These are phyloP conservation scores for Gandaritis pyraliata DNA, from an alignment of 2,888 invertebrate species.

Conservation along the genomic window DNA sequence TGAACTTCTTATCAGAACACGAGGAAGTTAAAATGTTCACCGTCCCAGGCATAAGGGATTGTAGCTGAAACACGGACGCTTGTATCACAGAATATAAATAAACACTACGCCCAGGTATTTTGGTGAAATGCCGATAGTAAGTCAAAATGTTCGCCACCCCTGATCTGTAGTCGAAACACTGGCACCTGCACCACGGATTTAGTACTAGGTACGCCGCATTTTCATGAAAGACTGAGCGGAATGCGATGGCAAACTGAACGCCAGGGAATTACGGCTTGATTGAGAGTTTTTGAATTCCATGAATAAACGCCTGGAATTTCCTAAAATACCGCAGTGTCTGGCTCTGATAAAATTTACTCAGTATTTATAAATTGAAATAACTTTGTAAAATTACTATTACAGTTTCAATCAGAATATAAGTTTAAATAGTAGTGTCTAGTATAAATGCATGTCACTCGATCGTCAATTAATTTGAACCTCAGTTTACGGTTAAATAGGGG, in stretches of 20 bases:
- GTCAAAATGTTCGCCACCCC: background rate
- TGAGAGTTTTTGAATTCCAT: conserved; percentile 40
- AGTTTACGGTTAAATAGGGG: conserved; percentile 8
- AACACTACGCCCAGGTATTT: too few species aligned
- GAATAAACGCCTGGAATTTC: conserved; percentile 19
- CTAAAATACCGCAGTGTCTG: conserved; percentile 25
- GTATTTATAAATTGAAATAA: too few species aligned
- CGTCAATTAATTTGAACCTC: conserved; percentile 16
- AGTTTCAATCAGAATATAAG: too few species aligned
- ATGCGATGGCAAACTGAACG: conserved; percentile 47
- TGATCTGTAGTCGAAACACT: conserved; percentile 48
- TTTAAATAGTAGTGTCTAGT: too few species aligned
- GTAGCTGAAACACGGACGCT: too few species aligned
- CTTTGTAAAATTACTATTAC: too few species aligned
- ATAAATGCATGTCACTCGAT: too few species aligned
- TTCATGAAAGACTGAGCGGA: conserved; percentile 49
- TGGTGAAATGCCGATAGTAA: too few species aligned
- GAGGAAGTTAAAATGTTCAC: too few species aligned
- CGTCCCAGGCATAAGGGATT: too few species aligned
- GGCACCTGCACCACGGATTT: conserved; percentile 30
- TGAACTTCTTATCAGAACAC: too few species aligned
- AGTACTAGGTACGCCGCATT: conserved; percentile 37
- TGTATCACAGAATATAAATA: too few species aligned
- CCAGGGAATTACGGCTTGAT: conserved; percentile 35
- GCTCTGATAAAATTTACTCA: conserved; percentile 18